Conservation (phyloP, 92 coral and sea anemone species). For the Parazoanthus atlanticus region DNA sequence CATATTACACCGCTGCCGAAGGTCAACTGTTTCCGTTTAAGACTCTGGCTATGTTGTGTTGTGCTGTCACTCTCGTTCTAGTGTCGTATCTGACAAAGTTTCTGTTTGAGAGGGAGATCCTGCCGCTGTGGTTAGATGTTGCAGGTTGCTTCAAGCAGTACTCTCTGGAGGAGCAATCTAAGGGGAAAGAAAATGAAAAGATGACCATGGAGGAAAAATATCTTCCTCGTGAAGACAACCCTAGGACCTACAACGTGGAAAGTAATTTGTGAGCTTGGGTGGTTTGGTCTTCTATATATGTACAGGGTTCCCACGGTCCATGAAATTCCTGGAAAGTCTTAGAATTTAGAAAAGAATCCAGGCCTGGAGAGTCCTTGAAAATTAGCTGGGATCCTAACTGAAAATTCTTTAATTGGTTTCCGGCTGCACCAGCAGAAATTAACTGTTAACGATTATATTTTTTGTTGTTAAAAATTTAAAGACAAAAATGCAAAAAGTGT, state of each 20-base stretch:
- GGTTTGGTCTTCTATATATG: not conserved
- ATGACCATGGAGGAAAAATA: conserved; percentile 39
- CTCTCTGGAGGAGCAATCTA: conserved; percentile 29
- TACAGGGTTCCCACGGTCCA: too few relatives aligned
- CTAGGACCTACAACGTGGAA: conserved; percentile 12
- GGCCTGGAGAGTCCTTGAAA: too few relatives aligned
- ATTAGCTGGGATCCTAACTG: too few relatives aligned
- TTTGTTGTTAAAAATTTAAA: too few relatives aligned
- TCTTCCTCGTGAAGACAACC: not conserved
- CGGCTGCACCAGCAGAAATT: too few relatives aligned
- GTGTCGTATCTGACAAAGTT: conserved; percentile 72
- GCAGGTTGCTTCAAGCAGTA: conserved; percentile 75
- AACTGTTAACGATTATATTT: too few relatives aligned
- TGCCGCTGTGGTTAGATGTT: conserved; percentile 72
- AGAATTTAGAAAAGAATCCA: too few relatives aligned
- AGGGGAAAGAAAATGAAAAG: not conserved
- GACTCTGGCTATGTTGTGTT: conserved; percentile 83
- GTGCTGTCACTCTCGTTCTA: conserved; percentile 66
- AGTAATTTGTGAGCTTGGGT: not conserved
- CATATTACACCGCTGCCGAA: conserved; percentile 66
- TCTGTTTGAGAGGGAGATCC: conserved; percentile 63
- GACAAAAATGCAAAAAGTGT: too few relatives aligned
- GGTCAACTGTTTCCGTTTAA: conserved; percentile 95
- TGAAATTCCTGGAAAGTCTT: too few relatives aligned
- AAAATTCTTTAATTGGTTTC: too few relatives aligned